Conservation (phyloP, 2,888 invertebrate species). For the Dinocampus coccinellae region DNA sequence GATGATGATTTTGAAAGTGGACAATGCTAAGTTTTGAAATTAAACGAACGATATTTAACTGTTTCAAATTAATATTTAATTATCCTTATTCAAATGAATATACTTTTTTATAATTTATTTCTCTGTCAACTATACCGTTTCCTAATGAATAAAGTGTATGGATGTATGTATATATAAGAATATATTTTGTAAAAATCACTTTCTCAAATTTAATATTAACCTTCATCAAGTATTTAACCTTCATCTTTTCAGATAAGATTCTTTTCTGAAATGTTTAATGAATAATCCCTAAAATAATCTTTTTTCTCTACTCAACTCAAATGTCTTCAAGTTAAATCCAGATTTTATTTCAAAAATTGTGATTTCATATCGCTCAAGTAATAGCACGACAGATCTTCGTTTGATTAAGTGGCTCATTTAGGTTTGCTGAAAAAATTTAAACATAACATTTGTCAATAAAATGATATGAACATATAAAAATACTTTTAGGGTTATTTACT, state of each 20-base stretch:
- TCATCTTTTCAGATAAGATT: background rate
- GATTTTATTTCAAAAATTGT: background rate
- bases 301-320: background rate
- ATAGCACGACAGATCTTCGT: background rate
- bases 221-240: background rate
- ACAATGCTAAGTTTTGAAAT: background rate
- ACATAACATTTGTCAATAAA: background rate
- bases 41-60: background rate
- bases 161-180: background rate
- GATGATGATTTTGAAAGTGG: background rate
- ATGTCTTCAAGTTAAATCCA: background rate
- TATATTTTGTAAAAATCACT: background rate
- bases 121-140: background rate
- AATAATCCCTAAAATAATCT: background rate
- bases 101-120: background rate
- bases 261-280: background rate
- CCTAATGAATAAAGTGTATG: background rate
- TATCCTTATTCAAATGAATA: background rate
- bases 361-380: background rate
- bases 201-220: background rate
- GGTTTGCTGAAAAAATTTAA: background rate
- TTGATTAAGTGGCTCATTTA: background rate
- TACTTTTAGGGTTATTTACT: background rate
- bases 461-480: background rate
- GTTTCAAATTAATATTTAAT: background rate